Conservation (phyloP, 2,113 vertebrate species). For the Gymnogyps californianus region DNA sequence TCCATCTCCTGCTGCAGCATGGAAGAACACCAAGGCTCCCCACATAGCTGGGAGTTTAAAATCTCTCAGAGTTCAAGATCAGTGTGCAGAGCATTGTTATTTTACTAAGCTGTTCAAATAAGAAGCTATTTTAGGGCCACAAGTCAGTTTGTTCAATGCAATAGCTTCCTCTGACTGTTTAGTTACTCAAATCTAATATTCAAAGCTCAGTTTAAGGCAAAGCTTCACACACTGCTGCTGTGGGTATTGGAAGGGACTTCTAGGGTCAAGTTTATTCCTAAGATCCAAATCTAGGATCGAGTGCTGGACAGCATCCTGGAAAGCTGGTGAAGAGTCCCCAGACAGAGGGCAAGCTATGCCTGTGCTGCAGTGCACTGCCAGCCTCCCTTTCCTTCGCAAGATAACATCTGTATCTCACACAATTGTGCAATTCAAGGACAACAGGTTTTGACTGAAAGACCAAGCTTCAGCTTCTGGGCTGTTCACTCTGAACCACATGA, state of each 20-base stretch:
- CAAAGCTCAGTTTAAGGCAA: neutral
- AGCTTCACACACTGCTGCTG: neutral
- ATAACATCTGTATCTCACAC: fast-evolving
- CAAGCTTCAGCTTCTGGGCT: neutral
- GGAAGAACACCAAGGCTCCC: neutral
- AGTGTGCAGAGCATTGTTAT: neutral
- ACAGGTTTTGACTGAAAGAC: neutral
- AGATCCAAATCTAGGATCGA: neutral
- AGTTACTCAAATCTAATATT: neutral
- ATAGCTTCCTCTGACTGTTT: neutral
- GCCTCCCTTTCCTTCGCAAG: neutral
- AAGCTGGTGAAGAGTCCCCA: neutral
- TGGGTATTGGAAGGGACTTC: neutral
- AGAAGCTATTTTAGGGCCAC: neutral
- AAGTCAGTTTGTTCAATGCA: neutral
- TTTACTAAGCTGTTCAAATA: neutral
- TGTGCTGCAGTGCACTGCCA: neutral
- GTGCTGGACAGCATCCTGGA: neutral
- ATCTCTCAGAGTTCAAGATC: neutral
- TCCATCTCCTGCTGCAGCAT: neutral
- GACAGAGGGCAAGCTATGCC: neutral
- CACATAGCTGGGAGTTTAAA: neutral
- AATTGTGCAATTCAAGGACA: neutral
- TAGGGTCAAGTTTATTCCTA: neutral
- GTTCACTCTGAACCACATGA: neutral